These are phyloP conservation scores for Mythimna vitellina DNA, from an alignment of 2,888 invertebrate species.

Conservation along the genomic window DNA sequence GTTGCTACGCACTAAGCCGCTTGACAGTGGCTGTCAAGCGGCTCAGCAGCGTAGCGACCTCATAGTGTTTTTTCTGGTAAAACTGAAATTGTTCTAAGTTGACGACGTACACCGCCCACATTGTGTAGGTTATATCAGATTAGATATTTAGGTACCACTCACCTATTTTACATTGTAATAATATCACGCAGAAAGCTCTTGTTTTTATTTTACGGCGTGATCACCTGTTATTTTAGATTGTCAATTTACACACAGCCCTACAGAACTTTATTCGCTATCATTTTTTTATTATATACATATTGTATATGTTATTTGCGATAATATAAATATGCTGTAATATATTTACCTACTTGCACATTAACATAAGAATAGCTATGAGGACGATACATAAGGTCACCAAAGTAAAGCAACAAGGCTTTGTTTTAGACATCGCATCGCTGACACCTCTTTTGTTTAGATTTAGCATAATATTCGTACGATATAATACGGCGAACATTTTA, in stretches of 20 bases:
- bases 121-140: background rate
- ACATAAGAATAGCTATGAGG: background rate
- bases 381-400: constrained; percentile 4
- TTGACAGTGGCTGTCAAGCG: constrained; percentile 24
- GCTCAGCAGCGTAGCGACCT: constrained; percentile 37
- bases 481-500: constrained; percentile 25
- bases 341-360: background rate
- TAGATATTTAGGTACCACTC: too few relatives aligned
- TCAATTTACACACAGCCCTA: background rate
- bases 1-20: constrained; percentile 37
- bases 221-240: background rate
- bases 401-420: constrained; percentile 16
- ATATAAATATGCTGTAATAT: background rate
- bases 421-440: constrained; percentile 15
- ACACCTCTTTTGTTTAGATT: constrained; percentile 13
- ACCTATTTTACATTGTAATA: background rate
- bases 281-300: background rate
- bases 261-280: background rate
- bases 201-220: background rate
- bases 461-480: constrained; percentile 24
- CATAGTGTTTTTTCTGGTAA: background rate
- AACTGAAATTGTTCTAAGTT: background rate
- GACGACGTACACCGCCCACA: too few relatives aligned
- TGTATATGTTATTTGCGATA: background rate
- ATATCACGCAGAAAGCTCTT: too few relatives aligned